phyloP scores from a whole-genome alignment of 2,888 invertebrate species.

The Callinectes sapidus region DNA sequence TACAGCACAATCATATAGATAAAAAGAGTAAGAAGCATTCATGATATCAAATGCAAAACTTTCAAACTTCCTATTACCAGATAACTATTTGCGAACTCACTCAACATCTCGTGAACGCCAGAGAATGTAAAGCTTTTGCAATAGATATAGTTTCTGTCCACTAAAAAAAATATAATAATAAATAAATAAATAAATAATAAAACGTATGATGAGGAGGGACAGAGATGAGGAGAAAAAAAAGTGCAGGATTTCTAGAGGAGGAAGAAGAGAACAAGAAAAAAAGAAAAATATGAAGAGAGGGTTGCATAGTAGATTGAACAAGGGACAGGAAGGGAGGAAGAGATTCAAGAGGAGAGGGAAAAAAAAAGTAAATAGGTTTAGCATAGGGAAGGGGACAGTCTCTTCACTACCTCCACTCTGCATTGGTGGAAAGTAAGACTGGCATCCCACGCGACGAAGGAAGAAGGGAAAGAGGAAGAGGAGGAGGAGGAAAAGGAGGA shows the following conservation, averaged over 20 bases:
- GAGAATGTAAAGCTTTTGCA: not conserved
- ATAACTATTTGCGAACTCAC: too few relatives aligned
- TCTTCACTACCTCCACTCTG: not conserved
- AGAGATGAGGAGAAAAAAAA: not conserved
- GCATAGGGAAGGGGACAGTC: not conserved
- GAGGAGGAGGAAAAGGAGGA: not conserved
- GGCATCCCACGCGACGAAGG: not conserved
- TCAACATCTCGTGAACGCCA: too few relatives aligned
- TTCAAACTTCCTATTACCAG: too few relatives aligned
- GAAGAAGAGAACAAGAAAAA: conserved; percentile 10
- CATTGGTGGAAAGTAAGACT: not conserved
- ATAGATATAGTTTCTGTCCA: not conserved
- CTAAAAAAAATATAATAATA: too few relatives aligned
- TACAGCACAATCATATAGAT: not conserved
- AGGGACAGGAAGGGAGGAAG: not conserved
- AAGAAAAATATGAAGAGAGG: not conserved
- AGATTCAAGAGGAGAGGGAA: not conserved
- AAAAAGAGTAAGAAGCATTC: too few relatives aligned
- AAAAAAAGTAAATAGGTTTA: not conserved
- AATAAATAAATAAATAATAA: not conserved
- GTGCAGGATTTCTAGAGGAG: not conserved
- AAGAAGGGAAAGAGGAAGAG: not conserved
- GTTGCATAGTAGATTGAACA: too few relatives aligned
- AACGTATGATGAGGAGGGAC: not conserved
- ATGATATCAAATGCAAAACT: too few relatives aligned